These are phyloP conservation scores for Tenrec ecaudatus DNA, from an alignment of 2,113 vertebrate genomes.

Conservation along the genomic window DNA sequence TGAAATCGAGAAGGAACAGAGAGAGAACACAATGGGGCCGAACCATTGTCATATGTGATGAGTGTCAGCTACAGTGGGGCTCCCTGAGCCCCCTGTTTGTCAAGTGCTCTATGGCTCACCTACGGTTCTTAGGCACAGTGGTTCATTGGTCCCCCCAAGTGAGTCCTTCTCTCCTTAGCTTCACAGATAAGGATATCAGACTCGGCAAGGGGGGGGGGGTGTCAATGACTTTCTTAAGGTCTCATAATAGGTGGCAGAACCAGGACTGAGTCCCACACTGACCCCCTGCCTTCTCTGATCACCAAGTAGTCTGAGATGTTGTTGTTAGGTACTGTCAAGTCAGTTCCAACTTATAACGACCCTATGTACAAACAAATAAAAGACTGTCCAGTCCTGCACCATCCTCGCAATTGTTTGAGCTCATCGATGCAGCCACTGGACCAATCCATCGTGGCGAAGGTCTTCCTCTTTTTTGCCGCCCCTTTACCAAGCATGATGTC, in stretches of 20 bases:
- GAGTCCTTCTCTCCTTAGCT: not conserved
- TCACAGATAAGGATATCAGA: not conserved
- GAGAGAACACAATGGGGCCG: too few relatives aligned
- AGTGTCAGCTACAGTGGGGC: not conserved
- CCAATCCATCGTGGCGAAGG: too few relatives aligned
- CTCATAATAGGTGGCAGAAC: not conserved
- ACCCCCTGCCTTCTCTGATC: not conserved
- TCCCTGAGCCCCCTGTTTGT: not conserved
- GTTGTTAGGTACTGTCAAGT: too few relatives aligned
- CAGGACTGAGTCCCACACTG: not conserved
- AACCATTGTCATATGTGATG: not conserved
- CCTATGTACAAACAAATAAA: too few relatives aligned
- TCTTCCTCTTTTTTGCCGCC: too few relatives aligned
- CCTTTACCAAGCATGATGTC: too few relatives aligned
- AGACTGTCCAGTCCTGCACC: too few relatives aligned
- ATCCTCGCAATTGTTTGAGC: too few relatives aligned
- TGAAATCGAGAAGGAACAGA: rapidly evolving
- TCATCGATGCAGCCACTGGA: too few relatives aligned
- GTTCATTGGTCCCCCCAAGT: not conserved
- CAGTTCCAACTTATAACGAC: too few relatives aligned
- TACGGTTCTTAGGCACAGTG: not conserved
- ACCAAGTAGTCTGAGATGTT: not conserved
- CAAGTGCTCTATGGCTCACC: not conserved
- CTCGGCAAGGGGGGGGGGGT: too few relatives aligned
- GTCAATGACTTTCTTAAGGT: not conserved